Evolutionary conservation across 2,113 vertebrate genomes (phyloP), one percentile per base, ranked within the genome.

Genomic region (Antechinus flavipes): DNA sequence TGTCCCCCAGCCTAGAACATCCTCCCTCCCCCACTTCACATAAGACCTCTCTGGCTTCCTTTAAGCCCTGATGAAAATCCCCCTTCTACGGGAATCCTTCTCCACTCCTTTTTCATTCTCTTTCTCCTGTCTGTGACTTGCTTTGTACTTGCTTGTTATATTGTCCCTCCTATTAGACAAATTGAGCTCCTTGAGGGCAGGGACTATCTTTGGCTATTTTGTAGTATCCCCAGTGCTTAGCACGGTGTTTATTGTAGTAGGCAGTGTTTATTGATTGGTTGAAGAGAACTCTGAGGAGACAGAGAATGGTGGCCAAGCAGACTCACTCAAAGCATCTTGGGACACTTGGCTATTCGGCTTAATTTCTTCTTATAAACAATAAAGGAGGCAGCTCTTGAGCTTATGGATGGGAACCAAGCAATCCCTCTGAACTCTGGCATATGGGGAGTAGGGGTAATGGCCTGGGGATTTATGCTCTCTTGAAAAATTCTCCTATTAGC

Each of bases 401-500:
- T 96, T 4, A 54, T 93, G 94, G 76, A 94, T 16, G 2, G 12
- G 96, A 97, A 93, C n/a, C 23, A 93, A n/a, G 35, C 54, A n/a
- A 94, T 94, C 4, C 35, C 93, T 95, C 94, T 52, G 93, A 52
- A 42, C 49, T 94, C 91, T 84, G 55, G 8, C 93, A 55, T 96
- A 96, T 94, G 54, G 96, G 54, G 50, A 52, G 50, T 1, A 9
- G 90, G 25, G 91, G 95, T 97, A 93, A 95, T 94, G 91, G 47
- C 12, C n/a, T 92, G 92, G 55, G 52, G 58, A 92, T 98, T 98
- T 97, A 94, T 97, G 97, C 97, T 91, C 95, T 97, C 96, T 98
- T 93, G 89, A 95, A 97, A 95, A 94, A 95, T 93, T 92, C 98
- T 91, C 94, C 54, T 95, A 97, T 97, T 93, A 90, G 91, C 90